Evolutionary conservation across 1,140 invertebrate genomes (phyloP), one percentile per base, ranked within the genome.

Genomic region (Argopecten irradians): DNA sequence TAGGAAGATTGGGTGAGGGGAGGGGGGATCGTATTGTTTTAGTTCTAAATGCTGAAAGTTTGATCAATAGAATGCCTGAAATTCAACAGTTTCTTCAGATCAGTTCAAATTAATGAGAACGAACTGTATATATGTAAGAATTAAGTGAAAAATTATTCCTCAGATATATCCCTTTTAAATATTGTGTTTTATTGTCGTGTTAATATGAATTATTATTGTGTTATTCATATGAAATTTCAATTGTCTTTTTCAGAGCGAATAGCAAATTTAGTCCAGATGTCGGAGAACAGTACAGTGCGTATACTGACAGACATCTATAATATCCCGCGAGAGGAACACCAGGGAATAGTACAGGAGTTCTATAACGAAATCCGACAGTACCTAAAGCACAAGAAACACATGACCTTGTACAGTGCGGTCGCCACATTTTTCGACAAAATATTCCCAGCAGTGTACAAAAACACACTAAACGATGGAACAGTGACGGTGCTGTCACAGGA

Each of bases 391-490:
- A 71, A 71, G 22, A 92, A 95, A 33, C 92, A 95, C 34, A 92
- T 96, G 19, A 96, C 96, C 55, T 92, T 97, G 7, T 96, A 97
- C 92, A 95, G 96, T n/a, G 97, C 97, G 11, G 97, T 98, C 5
- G 95, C 96, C 39, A 96, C 96, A 33, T 98, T 98, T 96, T 99
- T 98, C 95, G 96, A 97, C n/a, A 96, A 97, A 28, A 95, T 99
- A 0, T 98, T 98, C 94, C 97, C 97, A 0, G 96, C 98, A 28
- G 97, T 98, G 28, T 98, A 98, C 93, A 97, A 98, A 93, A 97
- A 97, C 90, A 96, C 96, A 0, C 96, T 97, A 11, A 93, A 94
- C 87, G 90, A 92, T 95, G 96, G 85, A 88, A 90, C 90, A 39
- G 55, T 91, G 11, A 89, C 92, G n/a, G 96, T 97, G 84, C 97